These are phyloP conservation scores for Hipposideros larvatus DNA, from an alignment of 2,797 vertebrate genomes.

Conservation along the genomic window DNA sequence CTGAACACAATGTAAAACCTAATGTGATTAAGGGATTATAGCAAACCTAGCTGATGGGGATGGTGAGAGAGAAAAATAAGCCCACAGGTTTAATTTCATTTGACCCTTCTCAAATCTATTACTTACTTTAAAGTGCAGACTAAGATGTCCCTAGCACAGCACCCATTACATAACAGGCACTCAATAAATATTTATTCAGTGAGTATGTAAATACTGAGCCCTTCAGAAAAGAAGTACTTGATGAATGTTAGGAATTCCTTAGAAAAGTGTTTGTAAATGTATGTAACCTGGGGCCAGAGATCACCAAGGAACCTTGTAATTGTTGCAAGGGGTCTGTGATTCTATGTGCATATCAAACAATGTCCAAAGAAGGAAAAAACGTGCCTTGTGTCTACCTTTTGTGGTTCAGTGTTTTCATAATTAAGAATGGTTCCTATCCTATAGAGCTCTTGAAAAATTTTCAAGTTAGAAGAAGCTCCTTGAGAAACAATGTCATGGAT, in stretches of 20 bases:
- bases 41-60: neutral
- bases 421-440: neutral
- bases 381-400: neutral
- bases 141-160: neutral
- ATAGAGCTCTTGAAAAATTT: neutral
- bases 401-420: neutral
- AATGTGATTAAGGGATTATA: neutral
- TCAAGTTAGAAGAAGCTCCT: neutral
- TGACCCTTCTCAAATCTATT: neutral
- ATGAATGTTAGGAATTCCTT: neutral
- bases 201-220: neutral
- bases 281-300: neutral
- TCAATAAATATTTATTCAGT: neutral
- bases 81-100: neutral
- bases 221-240: neutral
- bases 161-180: neutral
- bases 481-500: neutral
- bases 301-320: neutral
- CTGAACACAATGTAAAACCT: neutral
- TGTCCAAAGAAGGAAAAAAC: neutral
- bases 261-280: neutral
- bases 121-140: neutral
- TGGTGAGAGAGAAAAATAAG: neutral
- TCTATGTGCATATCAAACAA: neutral
- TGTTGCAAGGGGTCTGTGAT: neutral